Percentiles rank a stretch among this genome's conserved stretches.
phyloP scores from a whole-genome alignment of 2,888 invertebrate species.

The Acrocera orbiculus region DNA sequence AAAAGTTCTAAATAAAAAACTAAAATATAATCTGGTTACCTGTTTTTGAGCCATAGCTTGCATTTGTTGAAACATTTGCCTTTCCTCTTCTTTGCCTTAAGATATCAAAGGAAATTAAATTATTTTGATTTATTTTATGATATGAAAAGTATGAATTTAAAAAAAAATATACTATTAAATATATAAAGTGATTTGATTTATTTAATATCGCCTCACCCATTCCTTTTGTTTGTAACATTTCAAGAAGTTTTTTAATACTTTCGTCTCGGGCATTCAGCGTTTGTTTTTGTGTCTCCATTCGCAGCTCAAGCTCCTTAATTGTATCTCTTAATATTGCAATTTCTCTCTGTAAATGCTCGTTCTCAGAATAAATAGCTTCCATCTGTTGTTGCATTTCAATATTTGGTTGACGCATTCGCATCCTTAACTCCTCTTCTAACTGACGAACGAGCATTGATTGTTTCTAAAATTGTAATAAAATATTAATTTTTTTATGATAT shows the following conservation, averaged over 20 bases:
- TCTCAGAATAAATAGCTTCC: constrained; percentile 80
- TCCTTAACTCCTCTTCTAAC: constrained; percentile 76
- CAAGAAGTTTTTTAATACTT: constrained; percentile 93
- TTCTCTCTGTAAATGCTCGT: constrained; percentile 85
- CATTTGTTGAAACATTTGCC: constrained; percentile 94
- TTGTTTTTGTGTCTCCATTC: constrained; percentile 96
- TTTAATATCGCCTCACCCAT: constrained; percentile 83
- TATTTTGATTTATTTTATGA: too few species aligned
- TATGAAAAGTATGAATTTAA: too few species aligned
- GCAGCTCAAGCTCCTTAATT: constrained; percentile 89
- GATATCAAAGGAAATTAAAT: too few species aligned
- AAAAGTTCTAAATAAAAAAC: too few species aligned
- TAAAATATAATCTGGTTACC: constrained; percentile 37
- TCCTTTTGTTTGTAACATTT: constrained; percentile 96
- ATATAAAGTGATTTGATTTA: too few species aligned
- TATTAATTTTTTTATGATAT: too few species aligned
- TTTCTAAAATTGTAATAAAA: constrained; percentile 45
- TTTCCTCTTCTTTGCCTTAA: constrained; percentile 85
- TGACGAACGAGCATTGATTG: constrained; percentile 89
- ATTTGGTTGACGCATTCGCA: constrained; percentile 76
- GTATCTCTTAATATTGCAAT: constrained; percentile 85
- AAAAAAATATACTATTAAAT: too few species aligned
- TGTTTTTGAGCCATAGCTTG: constrained; percentile 93
- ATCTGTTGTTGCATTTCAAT: constrained; percentile 85
- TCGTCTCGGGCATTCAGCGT: constrained; percentile 92